Evolutionary conservation across 92 coral and sea anemone genomes (phyloP), one percentile per base, ranked within the genome.

Genomic region (Hydrozoanthus gracilis): DNA sequence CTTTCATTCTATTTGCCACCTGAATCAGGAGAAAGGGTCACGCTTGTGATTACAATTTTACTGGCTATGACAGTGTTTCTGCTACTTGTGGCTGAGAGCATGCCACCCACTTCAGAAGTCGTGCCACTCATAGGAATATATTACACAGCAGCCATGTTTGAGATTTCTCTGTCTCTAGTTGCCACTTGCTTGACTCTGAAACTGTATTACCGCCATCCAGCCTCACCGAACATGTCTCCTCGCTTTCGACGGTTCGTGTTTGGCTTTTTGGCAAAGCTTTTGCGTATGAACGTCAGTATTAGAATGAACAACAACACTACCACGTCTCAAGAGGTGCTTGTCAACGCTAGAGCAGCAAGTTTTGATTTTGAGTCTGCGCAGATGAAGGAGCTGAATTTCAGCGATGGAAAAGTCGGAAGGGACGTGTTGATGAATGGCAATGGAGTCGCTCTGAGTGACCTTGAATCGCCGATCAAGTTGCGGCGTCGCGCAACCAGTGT

Each of bases 21-120:
- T 6, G 92, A 89, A 16, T 89, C 92, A 8, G 92, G 92, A 35
- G 92, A 89, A 71, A 87, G 92, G 39, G 84, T 89, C 14, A 84
- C 92, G 44, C 89, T 89, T 20, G 92, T 89, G 83, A 89, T 89
- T 68, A 89, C 92, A 13, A 87, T 89, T 48, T 68, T 89, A 4
- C 75, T 89, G 60, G 92, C 92, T 9, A 89, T 89, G 92, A 89
- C 92, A 3, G 92, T 89, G 71, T 89, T 84, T 62, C 82, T 89
- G 83, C 54, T 89, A 2, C 77, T 89, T 47, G 92, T 89, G 17
- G 87, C 92, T 7, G 83, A 85, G 62, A 47, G 88, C 55, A 89
- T 89, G 92, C 92, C 92, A 15, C 92, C 92, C 7, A 89, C 92
- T 1, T 84, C 89, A 8, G 92, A 89, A 49, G 92, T 89, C 6